Evolutionary conservation across 2,888 invertebrate species (phyloP).

Genomic region (Andrena camellia): DNA sequence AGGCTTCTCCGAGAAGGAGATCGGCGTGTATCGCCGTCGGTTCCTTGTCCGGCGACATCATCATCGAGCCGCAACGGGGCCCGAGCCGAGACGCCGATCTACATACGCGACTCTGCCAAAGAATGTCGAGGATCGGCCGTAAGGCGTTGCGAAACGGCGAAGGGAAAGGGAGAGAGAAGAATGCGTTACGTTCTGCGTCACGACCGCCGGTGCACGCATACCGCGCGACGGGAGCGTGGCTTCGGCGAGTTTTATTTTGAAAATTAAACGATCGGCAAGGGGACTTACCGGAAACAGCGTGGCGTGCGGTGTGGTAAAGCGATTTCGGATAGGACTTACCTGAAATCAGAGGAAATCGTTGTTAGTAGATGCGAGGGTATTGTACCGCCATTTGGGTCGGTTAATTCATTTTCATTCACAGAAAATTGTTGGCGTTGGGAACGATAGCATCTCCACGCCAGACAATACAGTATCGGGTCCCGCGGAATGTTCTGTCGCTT

Average conservation of each 20-base stretch:
- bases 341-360: slow-evolving; percentile 43
- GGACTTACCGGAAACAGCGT: slow-evolving; percentile 55
- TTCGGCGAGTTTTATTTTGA: background rate
- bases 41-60: slow-evolving; percentile 66
- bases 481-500: too few species aligned
- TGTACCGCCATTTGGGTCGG: too few species aligned
- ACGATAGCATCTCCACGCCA: too few species aligned
- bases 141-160: slow-evolving; percentile 33
- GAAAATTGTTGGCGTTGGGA: too few species aligned
- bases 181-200: slow-evolving; percentile 51
- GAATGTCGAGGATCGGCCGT: slow-evolving; percentile 27
- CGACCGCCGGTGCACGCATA: slow-evolving; percentile 16
- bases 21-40: slow-evolving; percentile 57
- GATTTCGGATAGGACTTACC: slow-evolving; percentile 52
- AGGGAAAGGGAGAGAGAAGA: slow-evolving; percentile 15
- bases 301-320: slow-evolving; percentile 18
- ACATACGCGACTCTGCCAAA: slow-evolving; percentile 39
- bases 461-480: too few species aligned
- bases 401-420: too few species aligned
- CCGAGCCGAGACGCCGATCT: slow-evolving; percentile 40
- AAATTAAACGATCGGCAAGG: slow-evolving; percentile 28
- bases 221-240: background rate
- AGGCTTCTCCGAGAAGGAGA: slow-evolving; percentile 66
- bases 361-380: slow-evolving; percentile 1
- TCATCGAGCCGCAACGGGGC: slow-evolving; percentile 15